Percentiles rank a stretch among this genome's conserved stretches.
Conservation (phyloP, 2,113 vertebrate species). For the Paradisaea rubra region DNA sequence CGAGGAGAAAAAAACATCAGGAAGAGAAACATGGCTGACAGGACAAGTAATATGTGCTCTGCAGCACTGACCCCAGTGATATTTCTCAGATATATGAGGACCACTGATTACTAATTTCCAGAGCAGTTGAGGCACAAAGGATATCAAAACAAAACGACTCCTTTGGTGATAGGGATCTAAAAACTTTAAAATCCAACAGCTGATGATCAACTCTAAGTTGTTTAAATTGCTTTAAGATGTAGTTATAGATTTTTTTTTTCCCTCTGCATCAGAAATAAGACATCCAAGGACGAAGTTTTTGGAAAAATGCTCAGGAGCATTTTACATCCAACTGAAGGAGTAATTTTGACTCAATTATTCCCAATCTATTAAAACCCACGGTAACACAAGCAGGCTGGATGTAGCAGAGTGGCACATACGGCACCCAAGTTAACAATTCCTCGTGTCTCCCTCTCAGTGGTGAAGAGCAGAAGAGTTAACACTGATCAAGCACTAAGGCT, state of each 20-base stretch:
- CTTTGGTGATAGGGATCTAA: background rate
- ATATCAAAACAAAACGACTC: background rate
- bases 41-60: background rate
- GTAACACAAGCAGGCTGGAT: background rate
- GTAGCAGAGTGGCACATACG: background rate
- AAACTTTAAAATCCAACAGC: background rate
- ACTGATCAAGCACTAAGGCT: background rate
- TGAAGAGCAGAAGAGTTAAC: background rate
- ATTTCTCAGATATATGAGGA: background rate
- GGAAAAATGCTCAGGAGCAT: background rate
- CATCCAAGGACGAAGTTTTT: background rate
- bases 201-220: background rate
- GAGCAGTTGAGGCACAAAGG: background rate
- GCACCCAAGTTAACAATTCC: background rate
- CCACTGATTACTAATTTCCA: background rate
- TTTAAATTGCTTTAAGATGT: background rate
- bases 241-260: background rate
- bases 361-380: background rate
- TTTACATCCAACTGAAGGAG: background rate
- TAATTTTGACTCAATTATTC: background rate
- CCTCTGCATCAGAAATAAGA: background rate
- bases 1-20: background rate
- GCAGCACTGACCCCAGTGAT: background rate
- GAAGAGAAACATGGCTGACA: background rate
- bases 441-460: background rate